These are phyloP conservation scores for Leucoraja ocellata DNA, from an alignment of 2,797 vertebrate species.

Conservation along the genomic window DNA sequence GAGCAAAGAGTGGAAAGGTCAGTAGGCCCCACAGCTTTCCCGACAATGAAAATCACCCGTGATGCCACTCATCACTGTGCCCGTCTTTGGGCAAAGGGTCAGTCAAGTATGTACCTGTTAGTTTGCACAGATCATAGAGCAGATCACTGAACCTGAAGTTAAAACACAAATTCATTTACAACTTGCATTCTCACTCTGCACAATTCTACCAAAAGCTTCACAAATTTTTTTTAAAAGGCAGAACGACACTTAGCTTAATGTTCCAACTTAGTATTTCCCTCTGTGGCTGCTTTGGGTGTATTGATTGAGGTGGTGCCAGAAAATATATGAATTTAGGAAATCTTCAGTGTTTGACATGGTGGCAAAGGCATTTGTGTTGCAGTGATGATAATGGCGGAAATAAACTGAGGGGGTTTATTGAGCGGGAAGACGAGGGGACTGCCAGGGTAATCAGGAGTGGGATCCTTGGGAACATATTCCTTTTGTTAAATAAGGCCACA, in stretches of 20 bases:
- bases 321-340: too few relatives aligned
- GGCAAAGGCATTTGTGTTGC: too few relatives aligned
- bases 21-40: background rate
- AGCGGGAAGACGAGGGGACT: background rate
- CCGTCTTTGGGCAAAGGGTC: background rate
- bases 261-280: background rate
- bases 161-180: background rate
- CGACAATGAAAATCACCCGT: background rate
- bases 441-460: background rate
- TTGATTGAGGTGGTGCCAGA: too few relatives aligned
- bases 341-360: too few relatives aligned
- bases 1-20: constrained; percentile 42
- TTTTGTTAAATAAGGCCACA: too few relatives aligned
- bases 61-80: background rate
- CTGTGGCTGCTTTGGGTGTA: too few relatives aligned
- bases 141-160: background rate
- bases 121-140: background rate
- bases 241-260: background rate
- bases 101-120: background rate
- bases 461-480: background rate
- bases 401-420: background rate
- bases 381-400: too few relatives aligned
- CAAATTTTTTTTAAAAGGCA: too few relatives aligned
- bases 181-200: background rate
- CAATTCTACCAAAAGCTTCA: background rate